Percentiles rank a stretch among this genome's conserved stretches.
Evolutionary conservation across 2,888 invertebrate species (phyloP).

Genomic region (Cenopis cana): DNA sequence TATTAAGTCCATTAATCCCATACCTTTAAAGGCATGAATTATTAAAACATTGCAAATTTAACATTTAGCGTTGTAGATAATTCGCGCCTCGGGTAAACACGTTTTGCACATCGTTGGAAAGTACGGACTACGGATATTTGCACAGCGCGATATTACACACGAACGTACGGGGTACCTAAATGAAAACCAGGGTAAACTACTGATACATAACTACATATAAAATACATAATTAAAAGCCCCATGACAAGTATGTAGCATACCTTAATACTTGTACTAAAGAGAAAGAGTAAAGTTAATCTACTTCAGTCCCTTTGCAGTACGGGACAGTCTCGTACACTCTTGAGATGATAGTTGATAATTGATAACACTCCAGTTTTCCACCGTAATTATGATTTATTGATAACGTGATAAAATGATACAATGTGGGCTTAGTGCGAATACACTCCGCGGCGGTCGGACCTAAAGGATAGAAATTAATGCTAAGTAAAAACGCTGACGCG

Average conservation of each 20-base stretch:
- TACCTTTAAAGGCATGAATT: background rate
- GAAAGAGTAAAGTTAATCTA: background rate
- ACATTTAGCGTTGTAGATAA: background rate
- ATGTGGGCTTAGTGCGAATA: too few relatives aligned
- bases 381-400: too few relatives aligned
- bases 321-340: too few relatives aligned
- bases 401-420: too few relatives aligned
- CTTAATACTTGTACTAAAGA: background rate
- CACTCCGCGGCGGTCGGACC: too few relatives aligned
- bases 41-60: background rate
- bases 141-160: slow-evolving; percentile 17
- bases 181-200: slow-evolving; percentile 15
- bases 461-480: too few relatives aligned
- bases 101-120: slow-evolving; percentile 8
- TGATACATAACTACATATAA: too few relatives aligned
- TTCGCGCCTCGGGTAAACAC: slow-evolving; percentile 5
- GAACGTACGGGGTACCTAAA: slow-evolving; percentile 2
- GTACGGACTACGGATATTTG: slow-evolving; percentile 15
- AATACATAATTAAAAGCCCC: slow-evolving; percentile 5
- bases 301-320: too few relatives aligned
- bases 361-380: too few relatives aligned
- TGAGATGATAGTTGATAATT: too few relatives aligned
- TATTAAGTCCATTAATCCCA: background rate
- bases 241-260: slow-evolving; percentile 2
- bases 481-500: too few relatives aligned